phyloP scores from a whole-genome alignment of 1,140 invertebrate genomes.

The Aethina tumida region DNA sequence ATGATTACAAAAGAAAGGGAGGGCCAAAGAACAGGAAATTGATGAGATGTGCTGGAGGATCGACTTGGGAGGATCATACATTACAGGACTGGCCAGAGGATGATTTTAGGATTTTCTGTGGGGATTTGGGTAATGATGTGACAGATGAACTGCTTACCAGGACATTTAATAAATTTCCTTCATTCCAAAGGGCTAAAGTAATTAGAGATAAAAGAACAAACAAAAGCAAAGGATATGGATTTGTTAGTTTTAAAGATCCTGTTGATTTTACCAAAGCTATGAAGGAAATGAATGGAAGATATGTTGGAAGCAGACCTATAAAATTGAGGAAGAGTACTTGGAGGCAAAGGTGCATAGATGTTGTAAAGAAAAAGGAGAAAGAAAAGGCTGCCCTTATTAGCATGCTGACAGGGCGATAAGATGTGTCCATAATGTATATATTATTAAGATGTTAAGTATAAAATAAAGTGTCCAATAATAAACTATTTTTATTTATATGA shows the following conservation, averaged over 20 bases:
- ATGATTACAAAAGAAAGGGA: constrained; percentile 36
- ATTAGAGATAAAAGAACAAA: constrained; percentile 93
- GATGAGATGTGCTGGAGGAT: constrained; percentile 82
- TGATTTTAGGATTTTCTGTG: constrained; percentile 98
- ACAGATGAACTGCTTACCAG: constrained; percentile 89
- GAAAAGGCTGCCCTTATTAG: constrained; percentile 73
- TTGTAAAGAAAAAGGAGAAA: constrained; percentile 91
- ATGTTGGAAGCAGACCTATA: constrained; percentile 96
- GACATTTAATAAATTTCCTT: constrained; percentile 92
- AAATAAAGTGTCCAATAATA: too few species aligned
- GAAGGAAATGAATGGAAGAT: constrained; percentile 95
- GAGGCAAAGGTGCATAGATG: constrained; percentile 88
- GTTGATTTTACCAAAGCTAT: constrained; percentile 96
- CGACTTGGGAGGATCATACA: constrained; percentile 89
- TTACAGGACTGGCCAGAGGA: constrained; percentile 89
- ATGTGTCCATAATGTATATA: too few species aligned
- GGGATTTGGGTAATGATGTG: constrained; percentile 98
- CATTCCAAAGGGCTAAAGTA: constrained; percentile 92
- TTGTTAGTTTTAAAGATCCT: constrained; percentile 97
- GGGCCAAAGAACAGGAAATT: constrained; percentile 64
- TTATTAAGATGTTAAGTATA: not conserved
- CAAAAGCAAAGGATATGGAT: constrained; percentile 98
- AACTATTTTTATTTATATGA: too few species aligned
- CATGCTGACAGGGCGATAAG: constrained; percentile 59
- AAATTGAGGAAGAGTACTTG: constrained; percentile 95